Evolutionary conservation across 2,113 vertebrate species (phyloP).

Genomic region (Pristiophorus japonicus): DNA sequence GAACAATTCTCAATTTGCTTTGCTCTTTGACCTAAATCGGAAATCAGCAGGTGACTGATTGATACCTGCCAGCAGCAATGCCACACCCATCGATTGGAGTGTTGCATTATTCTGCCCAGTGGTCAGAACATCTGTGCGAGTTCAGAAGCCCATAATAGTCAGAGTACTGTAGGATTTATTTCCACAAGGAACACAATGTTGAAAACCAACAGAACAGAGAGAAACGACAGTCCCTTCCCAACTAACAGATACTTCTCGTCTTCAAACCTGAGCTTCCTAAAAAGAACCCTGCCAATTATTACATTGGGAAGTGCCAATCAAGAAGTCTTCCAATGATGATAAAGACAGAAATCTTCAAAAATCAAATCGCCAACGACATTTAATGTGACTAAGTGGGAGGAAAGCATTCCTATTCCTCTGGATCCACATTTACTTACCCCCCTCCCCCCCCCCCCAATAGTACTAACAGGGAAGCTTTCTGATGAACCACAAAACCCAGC

Average conservation of each 20-base stretch:
- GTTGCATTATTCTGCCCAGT: background rate
- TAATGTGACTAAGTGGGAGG: background rate
- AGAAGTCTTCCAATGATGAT: background rate
- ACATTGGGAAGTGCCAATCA: constrained; percentile 23
- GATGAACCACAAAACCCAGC: background rate
- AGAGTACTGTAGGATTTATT: background rate
- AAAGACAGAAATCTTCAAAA: constrained; percentile 22
- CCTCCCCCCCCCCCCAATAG: background rate
- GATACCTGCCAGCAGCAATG: background rate
- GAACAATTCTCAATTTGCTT: background rate
- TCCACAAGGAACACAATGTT: background rate
- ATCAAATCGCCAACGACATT: background rate
- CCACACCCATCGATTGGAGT: background rate
- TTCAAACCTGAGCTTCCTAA: constrained; percentile 1
- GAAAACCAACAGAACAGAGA: background rate
- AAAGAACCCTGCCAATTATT: constrained; percentile 6
- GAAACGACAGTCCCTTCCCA: background rate
- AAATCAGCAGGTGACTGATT: background rate
- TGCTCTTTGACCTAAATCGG: background rate
- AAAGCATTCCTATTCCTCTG: background rate
- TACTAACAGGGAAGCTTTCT: constrained; percentile 1
- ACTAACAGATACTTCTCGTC: background rate
- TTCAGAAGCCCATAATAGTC: background rate
- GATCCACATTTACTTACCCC: background rate
- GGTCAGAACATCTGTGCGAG: background rate